Conservation (phyloP, 2,888 invertebrate species). For the Gastrophysa polygoni region DNA sequence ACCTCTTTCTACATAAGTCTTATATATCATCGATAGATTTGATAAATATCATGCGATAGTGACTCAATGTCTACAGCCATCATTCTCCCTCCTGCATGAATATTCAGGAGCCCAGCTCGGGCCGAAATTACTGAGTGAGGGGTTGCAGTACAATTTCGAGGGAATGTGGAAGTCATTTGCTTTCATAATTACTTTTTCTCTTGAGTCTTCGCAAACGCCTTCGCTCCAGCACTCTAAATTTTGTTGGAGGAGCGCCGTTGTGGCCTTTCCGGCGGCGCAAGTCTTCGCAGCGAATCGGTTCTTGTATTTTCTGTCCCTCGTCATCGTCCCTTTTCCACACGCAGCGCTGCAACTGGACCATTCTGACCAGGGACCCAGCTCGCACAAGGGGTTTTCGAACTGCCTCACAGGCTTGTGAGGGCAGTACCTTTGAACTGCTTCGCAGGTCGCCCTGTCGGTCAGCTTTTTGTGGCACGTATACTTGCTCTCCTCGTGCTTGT, state of each 20-base stretch:
- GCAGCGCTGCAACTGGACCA: constrained; percentile 81
- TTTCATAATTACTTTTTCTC: constrained; percentile 28
- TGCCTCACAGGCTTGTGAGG: constrained; percentile 46
- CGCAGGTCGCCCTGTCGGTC: constrained; percentile 62
- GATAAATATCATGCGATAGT: too few species aligned
- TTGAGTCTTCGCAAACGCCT: constrained; percentile 50
- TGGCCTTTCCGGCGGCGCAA: constrained; percentile 62
- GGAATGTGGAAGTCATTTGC: too few species aligned
- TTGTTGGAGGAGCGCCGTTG: constrained; percentile 58
- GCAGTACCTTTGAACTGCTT: constrained; percentile 58
- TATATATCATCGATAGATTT: too few species aligned
- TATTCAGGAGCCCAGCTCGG: too few species aligned
- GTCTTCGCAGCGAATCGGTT: constrained; percentile 67
- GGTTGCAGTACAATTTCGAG: too few species aligned
- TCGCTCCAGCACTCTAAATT: constrained; percentile 58
- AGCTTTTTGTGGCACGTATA: constrained; percentile 68
- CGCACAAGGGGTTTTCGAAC: constrained; percentile 67
- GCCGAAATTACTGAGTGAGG: too few species aligned
- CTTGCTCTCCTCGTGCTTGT: constrained; percentile 60
- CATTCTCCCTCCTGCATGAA: too few species aligned
- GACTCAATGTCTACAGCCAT: too few species aligned
- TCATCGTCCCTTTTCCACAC: constrained; percentile 73
- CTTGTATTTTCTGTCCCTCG: constrained; percentile 71
- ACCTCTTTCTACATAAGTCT: too few species aligned
- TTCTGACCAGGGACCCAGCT: constrained; percentile 74